Evolutionary conservation across 35 echinoderm and acorn worm genomes (phyloP).

Genomic region (Chiridota heheva): DNA sequence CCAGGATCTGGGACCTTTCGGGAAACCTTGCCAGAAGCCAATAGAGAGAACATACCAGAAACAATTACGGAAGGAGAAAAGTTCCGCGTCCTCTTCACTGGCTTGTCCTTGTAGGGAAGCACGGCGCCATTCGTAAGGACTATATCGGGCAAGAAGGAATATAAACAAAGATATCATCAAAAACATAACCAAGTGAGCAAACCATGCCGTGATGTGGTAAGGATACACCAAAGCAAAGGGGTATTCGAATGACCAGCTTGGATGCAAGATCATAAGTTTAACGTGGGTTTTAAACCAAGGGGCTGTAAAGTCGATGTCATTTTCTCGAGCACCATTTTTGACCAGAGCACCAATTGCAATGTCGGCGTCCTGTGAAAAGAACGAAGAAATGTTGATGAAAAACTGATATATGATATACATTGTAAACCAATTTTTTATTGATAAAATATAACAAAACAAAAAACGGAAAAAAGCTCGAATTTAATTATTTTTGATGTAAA

Average conservation of each 20-base stretch:
- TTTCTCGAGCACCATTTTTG: slow-evolving; percentile 50
- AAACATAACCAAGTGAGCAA: slow-evolving; percentile 55
- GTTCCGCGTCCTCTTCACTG: slow-evolving; percentile 33
- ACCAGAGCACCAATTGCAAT: slow-evolving; percentile 70
- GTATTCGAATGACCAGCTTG: slow-evolving; percentile 63
- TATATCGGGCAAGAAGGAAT: slow-evolving; percentile 41
- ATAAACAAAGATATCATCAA: slow-evolving; percentile 34
- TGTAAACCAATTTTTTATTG: no score
- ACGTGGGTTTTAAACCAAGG: slow-evolving; percentile 51
- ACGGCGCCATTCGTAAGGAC: slow-evolving; percentile 66
- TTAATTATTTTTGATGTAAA: no score
- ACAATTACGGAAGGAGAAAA: slow-evolving; percentile 59
- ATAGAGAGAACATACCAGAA: slow-evolving; percentile 41
- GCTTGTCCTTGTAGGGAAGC: slow-evolving; percentile 45
- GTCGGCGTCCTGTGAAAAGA: slow-evolving; percentile 72
- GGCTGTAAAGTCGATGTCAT: slow-evolving; percentile 70
- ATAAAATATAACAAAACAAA: no score
- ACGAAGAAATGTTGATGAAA: neutral
- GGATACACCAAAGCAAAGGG: slow-evolving; percentile 70
- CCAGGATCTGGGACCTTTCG: slow-evolving; percentile 52
- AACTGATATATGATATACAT: no score
- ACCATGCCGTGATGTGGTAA: slow-evolving; percentile 61
- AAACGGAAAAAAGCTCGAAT: no score
- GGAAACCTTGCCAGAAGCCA: slow-evolving; percentile 65
- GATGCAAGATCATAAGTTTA: slow-evolving; percentile 61